A percentile compares a stretch with the other conserved stretches of the same genome.
Evolutionary conservation across 2,797 vertebrate genomes (phyloP).

Genomic region (Percopsis omiscomaycus): DNA sequence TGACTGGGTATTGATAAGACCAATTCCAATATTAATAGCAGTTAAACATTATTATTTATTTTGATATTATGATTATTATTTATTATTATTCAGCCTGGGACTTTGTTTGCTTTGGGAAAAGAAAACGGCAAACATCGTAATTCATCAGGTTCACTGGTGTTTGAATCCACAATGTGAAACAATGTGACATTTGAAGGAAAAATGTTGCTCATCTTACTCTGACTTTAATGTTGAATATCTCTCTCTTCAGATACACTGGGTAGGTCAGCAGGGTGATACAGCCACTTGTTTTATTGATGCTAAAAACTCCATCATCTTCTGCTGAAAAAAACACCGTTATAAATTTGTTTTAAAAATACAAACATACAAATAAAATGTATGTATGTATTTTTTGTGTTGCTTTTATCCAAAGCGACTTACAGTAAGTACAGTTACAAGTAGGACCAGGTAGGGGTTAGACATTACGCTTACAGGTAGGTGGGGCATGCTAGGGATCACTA

Average conservation of each 20-base stretch:
- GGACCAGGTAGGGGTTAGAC: neutral
- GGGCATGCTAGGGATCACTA: too few relatives aligned
- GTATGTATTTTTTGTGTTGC: neutral
- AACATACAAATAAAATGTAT: neutral
- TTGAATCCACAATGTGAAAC: too few relatives aligned
- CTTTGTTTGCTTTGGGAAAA: too few relatives aligned
- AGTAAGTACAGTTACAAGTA: neutral
- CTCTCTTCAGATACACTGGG: conserved; percentile 84
- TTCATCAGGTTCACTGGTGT: too few relatives aligned
- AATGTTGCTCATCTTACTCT: conserved; percentile 75
- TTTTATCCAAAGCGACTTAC: neutral
- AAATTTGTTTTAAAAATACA: neutral
- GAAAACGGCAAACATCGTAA: too few relatives aligned
- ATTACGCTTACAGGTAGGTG: too few relatives aligned
- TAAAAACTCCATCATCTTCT: conserved; percentile 88
- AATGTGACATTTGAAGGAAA: neutral
- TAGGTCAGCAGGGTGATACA: conserved; percentile 82
- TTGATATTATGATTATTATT: too few relatives aligned
- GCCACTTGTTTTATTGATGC: conserved; percentile 86
- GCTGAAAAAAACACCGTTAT: conserved; percentile 14
- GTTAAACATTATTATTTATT: too few relatives aligned
- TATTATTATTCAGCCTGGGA: too few relatives aligned
- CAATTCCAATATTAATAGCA: too few relatives aligned
- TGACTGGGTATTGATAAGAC: too few relatives aligned
- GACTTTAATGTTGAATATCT: conserved; percentile 90